Percentiles rank a stretch among this genome's conserved stretches.
Conservation (phyloP, 2,888 invertebrate genomes). For the Piscicola geometra region DNA sequence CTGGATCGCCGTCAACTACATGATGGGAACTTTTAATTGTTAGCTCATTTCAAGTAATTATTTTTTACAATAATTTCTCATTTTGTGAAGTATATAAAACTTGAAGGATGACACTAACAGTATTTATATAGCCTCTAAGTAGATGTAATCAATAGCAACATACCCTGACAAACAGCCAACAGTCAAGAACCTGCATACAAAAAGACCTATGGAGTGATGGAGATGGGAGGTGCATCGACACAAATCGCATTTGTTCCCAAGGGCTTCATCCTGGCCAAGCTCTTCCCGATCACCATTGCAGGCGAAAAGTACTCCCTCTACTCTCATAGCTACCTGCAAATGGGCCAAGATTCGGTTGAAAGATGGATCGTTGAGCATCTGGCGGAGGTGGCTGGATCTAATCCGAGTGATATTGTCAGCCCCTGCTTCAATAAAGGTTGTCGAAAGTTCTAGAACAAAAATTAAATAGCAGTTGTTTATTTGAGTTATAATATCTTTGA, state of each 20-base stretch:
- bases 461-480: too few species aligned
- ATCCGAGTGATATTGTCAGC: background rate
- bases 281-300: conserved; percentile 48
- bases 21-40: conserved; percentile 41
- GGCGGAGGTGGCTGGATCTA: conserved; percentile 10
- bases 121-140: too few species aligned
- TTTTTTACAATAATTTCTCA: too few species aligned
- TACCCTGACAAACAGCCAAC: background rate
- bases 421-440: conserved; percentile 34
- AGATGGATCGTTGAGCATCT: conserved; percentile 44
- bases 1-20: conserved; percentile 60
- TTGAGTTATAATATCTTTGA: too few species aligned
- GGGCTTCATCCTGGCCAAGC: conserved; percentile 48
- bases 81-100: too few species aligned
- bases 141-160: too few species aligned
- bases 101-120: too few species aligned
- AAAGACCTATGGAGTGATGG: conserved; percentile 55
- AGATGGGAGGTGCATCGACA: conserved; percentile 60
- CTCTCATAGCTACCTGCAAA: conserved; percentile 52
- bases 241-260: conserved; percentile 58
- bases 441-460: too few species aligned
- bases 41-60: too few species aligned
- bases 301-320: conserved; percentile 50
- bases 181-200: background rate
- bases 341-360: conserved; percentile 49